phyloP scores from a whole-genome alignment of 37 sponge, comb jelly and placozoan species.

The Beroe forskalii region DNA sequence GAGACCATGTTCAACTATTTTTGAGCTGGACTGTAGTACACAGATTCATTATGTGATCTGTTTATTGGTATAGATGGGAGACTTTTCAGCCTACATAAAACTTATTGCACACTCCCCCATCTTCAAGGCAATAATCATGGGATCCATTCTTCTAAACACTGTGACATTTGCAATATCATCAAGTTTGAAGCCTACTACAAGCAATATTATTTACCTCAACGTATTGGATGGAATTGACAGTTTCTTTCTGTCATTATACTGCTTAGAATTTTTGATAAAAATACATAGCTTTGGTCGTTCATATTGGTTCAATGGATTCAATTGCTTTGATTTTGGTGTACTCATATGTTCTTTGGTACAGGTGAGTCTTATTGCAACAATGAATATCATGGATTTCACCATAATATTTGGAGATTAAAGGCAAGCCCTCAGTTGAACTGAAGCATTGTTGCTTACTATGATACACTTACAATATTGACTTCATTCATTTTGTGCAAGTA shows the following conservation, averaged over 20 bases:
- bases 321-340: conserved; percentile 60
- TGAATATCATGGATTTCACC: too few species aligned
- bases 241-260: conserved; percentile 7
- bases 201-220: neutral
- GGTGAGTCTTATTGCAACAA: too few species aligned
- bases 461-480: too few species aligned
- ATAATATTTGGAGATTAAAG: too few species aligned
- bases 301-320: conserved; percentile 66
- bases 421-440: too few species aligned
- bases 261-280: conserved; percentile 42
- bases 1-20: too few species aligned
- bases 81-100: conserved; percentile 2
- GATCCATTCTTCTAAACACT: conserved; percentile 40
- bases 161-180: conserved; percentile 59
- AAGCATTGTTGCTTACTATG: too few species aligned
- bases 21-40: too few species aligned
- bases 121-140: conserved; percentile 57
- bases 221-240: conserved; percentile 55
- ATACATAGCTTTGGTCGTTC: conserved; percentile 20
- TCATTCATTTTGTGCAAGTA: too few species aligned
- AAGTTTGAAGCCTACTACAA: neutral
- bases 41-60: neutral
- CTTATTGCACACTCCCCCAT: conserved; percentile 5
- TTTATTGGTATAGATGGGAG: neutral
- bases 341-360: conserved; percentile 32